Conservation (phyloP, 2,113 vertebrate species). For the Prunella fulvescens region DNA sequence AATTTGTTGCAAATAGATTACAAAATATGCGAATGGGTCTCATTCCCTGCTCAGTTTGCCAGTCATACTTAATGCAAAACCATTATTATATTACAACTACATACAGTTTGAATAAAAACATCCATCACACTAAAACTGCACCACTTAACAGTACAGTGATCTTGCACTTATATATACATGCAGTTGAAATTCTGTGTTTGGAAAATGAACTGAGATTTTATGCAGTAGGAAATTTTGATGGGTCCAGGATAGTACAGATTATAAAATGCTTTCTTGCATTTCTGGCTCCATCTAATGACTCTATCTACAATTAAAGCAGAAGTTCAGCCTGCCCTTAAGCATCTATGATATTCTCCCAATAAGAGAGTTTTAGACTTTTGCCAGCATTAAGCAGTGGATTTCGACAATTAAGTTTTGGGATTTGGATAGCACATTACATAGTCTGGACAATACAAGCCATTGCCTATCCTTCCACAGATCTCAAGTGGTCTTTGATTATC, state of each 20-base stretch:
- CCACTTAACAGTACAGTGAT: not conserved
- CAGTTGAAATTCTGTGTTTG: not conserved
- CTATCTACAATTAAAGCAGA: not conserved
- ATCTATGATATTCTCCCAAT: not conserved
- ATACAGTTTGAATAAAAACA: not conserved
- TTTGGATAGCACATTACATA: not conserved
- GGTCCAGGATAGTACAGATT: not conserved
- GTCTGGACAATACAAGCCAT: not conserved
- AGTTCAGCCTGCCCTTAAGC: not conserved
- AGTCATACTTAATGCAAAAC: not conserved
- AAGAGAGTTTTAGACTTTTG: not conserved
- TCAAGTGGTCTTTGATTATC: not conserved
- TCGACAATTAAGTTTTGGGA: not conserved
- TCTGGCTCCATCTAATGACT: conserved; percentile 33
- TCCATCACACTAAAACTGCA: not conserved
- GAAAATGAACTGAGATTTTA: not conserved
- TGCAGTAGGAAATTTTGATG: not conserved
- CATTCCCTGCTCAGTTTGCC: not conserved
- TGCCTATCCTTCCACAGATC: not conserved
- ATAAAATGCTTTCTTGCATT: not conserved
- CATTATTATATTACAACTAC: not conserved
- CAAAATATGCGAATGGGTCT: not conserved
- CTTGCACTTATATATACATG: not conserved
- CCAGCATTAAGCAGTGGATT: not conserved
- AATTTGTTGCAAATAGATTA: not conserved